Percentiles rank a stretch among this genome's conserved stretches.
Conservation (phyloP, 30 jellyfish, hydroid and myxozoan genomes). For the Chrysaora quinquecirrha region DNA sequence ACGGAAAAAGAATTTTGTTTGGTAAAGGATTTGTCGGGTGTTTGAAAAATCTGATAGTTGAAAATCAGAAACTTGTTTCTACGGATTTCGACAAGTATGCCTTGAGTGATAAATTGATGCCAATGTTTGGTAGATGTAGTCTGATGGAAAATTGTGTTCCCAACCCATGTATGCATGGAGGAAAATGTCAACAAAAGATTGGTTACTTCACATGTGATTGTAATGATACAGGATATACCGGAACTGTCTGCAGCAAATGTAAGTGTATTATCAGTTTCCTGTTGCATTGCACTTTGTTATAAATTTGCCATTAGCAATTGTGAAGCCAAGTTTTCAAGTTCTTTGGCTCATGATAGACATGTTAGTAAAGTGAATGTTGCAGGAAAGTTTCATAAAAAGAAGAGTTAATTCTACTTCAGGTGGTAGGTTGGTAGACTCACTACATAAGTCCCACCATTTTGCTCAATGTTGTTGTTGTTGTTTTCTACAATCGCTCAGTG, state of each 20-base stretch:
- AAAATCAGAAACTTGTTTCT: slow-evolving; percentile 12
- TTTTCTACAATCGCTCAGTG: too few relatives aligned
- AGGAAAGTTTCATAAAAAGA: too few relatives aligned
- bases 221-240: slow-evolving; percentile 52
- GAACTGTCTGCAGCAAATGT: slow-evolving; percentile 74
- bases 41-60: slow-evolving; percentile 42
- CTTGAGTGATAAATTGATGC: slow-evolving; percentile 3
- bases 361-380: too few relatives aligned
- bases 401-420: too few relatives aligned
- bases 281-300: not conserved
- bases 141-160: slow-evolving; percentile 66
- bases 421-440: too few relatives aligned
- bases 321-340: too few relatives aligned
- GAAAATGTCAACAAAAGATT: slow-evolving; percentile 55
- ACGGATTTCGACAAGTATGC: slow-evolving; percentile 34
- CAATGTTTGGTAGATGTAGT: slow-evolving; percentile 54
- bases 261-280: too few relatives aligned
- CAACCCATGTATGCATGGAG: slow-evolving; percentile 80
- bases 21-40: slow-evolving; percentile 67
- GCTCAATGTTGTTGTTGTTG: too few relatives aligned
- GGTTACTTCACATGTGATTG: slow-evolving; percentile 57
- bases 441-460: too few relatives aligned
- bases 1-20: slow-evolving; percentile 15
- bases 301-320: not conserved
- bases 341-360: too few relatives aligned